Base-by-base conservation (phyloP, 1,140 invertebrate genomes). In the Tribolium castaneum region DNA sequence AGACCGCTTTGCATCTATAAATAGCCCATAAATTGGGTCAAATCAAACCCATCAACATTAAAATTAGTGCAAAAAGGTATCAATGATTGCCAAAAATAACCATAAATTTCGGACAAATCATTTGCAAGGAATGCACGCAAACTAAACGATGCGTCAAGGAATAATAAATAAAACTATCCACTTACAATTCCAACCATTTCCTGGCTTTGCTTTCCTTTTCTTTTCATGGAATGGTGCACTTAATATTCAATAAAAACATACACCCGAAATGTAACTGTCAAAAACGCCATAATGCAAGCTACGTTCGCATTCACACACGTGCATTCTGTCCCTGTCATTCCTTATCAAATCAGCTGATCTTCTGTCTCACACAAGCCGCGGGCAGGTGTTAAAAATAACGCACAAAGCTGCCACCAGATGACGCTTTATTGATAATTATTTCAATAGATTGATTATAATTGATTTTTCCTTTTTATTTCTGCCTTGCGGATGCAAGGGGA, bases 241-340 rank as follows among this genome's bases (percentile, higher is more conserved):
- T 54, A 73, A 54, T 54, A 51, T 73, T 52, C 71, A 25, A 54
- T 54, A 73, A 73, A 73, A 73, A 73, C 49, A 73, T 49, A 72
- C 71, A 73, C 71, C 71, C 71, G 71, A 73, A 73, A 73, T 54
- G 13, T 73, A 22, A 22, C 71, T 73, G 71, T 73, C 71, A 73
- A 73, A 73, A 52, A n/a, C 71, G 71, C 71, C 71, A 73, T 73
- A 73, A 54, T 73, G 19, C 52, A 30, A 14, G 22, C 22, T 9
- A 14, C 14, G 71, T 52, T 22, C 13, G n/a, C 49, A n/a, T 50
- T 73, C 13, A 50, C 45, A 51, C 0, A 66, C 16, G 19, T 52
- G 30, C 71, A 14, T 54, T 34, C n/a, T 49, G 30, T 73, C 71
- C 7, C 22, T 73, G 5, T 52, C 22, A 30, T 1, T 54, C 34